These are phyloP conservation scores for Caligus rogercresseyi DNA, from an alignment of 1,140 invertebrate genomes.

Conservation along the genomic window DNA sequence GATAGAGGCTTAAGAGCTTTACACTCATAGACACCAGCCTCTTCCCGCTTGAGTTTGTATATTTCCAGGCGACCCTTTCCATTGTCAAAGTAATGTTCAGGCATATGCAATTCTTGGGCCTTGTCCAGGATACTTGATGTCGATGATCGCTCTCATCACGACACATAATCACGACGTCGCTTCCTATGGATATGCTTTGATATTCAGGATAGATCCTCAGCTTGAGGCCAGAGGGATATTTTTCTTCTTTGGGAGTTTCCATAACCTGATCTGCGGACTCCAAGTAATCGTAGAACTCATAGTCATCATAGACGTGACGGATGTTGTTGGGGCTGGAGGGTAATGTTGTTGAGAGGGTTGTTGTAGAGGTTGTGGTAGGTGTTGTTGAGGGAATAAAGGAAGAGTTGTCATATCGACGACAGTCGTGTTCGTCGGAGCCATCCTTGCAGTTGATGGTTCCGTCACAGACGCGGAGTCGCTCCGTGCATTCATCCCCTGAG, in stretches of 20 bases:
- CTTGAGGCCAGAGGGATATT: neutral
- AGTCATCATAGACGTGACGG: neutral
- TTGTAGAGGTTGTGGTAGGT: neutral
- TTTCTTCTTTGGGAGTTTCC: neutral
- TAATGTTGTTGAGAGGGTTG: neutral
- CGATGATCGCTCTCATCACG: conserved; percentile 6
- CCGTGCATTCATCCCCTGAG: neutral
- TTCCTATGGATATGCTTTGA: neutral
- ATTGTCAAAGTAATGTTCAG: neutral
- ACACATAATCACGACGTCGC: conserved; percentile 9
- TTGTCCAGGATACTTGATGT: neutral
- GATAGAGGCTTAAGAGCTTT: neutral
- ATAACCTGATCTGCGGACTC: conserved; percentile 9
- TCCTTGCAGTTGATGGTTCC: conserved; percentile 14
- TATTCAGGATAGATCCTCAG: conserved; percentile 13
- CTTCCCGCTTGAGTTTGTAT: neutral
- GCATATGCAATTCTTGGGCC: neutral
- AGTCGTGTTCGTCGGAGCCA: conserved; percentile 11
- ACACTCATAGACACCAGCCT: neutral
- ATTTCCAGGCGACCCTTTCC: neutral
- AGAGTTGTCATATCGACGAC: neutral
- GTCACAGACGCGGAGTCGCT: conserved; percentile 11
- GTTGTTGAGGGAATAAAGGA: neutral
- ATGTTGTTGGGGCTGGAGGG: neutral
- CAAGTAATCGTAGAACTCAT: neutral